Evolutionary conservation across 1,140 invertebrate genomes (phyloP).

Genomic region (Saccostrea echinata): DNA sequence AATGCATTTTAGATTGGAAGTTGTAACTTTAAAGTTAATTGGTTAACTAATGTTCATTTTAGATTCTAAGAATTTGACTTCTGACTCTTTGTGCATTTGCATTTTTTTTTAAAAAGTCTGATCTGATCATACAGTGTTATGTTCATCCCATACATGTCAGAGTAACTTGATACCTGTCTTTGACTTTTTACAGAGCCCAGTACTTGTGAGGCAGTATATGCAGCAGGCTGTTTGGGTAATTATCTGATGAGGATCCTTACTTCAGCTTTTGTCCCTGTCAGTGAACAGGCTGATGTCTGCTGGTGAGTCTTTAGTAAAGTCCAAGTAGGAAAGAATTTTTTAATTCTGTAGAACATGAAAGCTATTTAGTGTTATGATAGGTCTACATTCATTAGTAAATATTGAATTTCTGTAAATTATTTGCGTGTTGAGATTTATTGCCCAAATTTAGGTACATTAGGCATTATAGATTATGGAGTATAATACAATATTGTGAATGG

Average conservation of each 20-base stretch:
- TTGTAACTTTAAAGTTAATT: not conserved
- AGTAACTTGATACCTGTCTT: too few relatives aligned
- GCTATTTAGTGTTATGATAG: too few relatives aligned
- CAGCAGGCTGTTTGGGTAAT: slow-evolving; percentile 27
- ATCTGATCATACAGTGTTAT: not conserved
- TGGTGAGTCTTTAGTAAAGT: not conserved
- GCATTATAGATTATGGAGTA: too few relatives aligned
- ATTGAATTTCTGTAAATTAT: too few relatives aligned
- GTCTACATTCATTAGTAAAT: too few relatives aligned
- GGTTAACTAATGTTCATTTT: not conserved
- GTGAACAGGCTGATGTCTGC: slow-evolving; percentile 39
- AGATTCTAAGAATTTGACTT: not conserved
- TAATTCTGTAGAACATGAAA: not conserved
- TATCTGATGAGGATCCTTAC: slow-evolving; percentile 42
- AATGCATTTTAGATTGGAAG: not conserved
- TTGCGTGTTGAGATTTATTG: too few relatives aligned
- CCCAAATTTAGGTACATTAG: too few relatives aligned
- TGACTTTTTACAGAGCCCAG: not conserved
- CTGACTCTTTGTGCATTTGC: not conserved
- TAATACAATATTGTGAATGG: too few relatives aligned
- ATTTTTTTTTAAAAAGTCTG: not conserved
- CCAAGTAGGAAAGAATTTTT: not conserved
- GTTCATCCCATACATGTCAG: not conserved
- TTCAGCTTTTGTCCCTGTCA: slow-evolving; percentile 25
- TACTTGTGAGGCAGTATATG: slow-evolving; percentile 9